phyloP scores from a whole-genome alignment of 2,113 vertebrate genomes.

The Steatornis caripensis region DNA sequence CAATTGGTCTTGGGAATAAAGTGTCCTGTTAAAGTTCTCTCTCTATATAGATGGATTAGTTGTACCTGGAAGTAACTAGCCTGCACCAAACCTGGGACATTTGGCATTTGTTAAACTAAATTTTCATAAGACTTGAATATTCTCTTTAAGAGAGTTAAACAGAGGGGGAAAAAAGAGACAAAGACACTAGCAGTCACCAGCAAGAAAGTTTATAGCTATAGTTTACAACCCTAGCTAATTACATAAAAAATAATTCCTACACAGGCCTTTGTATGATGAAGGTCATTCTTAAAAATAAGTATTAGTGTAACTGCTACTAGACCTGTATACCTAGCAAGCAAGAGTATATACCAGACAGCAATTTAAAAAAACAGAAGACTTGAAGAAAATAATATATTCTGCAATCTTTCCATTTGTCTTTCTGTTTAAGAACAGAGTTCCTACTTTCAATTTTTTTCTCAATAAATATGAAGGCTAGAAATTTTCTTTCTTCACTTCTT shows the following conservation, averaged over 20 bases:
- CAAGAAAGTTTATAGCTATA: not conserved
- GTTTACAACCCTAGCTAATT: not conserved
- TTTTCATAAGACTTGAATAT: not conserved
- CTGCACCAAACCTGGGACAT: not conserved
- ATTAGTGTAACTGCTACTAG: too few relatives aligned
- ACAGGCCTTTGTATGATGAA: not conserved
- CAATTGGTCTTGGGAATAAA: not conserved
- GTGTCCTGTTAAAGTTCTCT: not conserved
- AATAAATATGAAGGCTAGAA: not conserved
- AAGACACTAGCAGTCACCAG: not conserved
- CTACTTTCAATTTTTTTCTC: not conserved
- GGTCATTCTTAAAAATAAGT: not conserved
- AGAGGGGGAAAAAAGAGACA: not conserved
- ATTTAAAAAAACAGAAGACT: not conserved
- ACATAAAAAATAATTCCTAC: not conserved
- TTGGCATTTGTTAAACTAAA: not conserved
- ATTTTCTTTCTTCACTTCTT: not conserved
- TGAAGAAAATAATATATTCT: not conserved
- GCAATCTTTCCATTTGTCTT: not conserved
- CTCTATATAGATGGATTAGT: not conserved
- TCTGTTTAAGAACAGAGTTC: not conserved
- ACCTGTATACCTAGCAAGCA: not conserved
- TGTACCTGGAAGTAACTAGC: not conserved
- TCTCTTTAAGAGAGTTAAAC: not conserved
- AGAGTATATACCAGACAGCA: not conserved